A percentile compares a stretch with the other conserved stretches of the same genome.
These are phyloP conservation scores for Copidosoma floridanum DNA, from an alignment of 1,140 invertebrate species.

Conservation along the genomic window DNA sequence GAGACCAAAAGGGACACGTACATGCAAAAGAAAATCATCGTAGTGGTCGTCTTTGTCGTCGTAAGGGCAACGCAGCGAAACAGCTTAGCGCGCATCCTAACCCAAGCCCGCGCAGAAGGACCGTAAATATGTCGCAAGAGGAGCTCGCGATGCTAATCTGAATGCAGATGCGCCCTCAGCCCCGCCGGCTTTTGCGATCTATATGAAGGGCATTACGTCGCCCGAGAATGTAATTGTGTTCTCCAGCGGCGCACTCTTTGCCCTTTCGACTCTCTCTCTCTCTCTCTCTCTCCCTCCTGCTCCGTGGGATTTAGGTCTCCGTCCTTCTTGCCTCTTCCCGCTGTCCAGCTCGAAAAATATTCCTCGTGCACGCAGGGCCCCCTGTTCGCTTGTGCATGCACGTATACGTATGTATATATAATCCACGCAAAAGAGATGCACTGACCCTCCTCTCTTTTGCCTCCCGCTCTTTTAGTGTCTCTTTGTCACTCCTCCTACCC, in stretches of 20 bases:
- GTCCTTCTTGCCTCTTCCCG: too few species aligned
- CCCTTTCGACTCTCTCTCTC: too few species aligned
- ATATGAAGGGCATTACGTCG: constrained; percentile 43
- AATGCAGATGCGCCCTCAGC: constrained; percentile 43
- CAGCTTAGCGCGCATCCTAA: too few species aligned
- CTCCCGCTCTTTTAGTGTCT: constrained; percentile 6
- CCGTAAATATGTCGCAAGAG: constrained; percentile 34
- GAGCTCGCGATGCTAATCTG: constrained; percentile 48
- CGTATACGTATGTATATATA: not conserved
- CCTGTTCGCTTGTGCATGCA: too few species aligned
- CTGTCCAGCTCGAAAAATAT: too few species aligned
- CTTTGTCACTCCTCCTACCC: constrained; percentile 7
- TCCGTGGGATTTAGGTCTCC: too few species aligned
- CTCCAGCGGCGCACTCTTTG: constrained; percentile 24
- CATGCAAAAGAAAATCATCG: too few species aligned
- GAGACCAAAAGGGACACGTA: too few species aligned
- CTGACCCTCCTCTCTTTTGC: not conserved
- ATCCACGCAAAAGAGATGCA: not conserved
- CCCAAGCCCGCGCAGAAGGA: too few species aligned
- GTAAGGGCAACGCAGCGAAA: too few species aligned
- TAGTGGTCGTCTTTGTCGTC: too few species aligned
- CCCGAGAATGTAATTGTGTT: constrained; percentile 38
- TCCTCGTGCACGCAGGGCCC: too few species aligned
- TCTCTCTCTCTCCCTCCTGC: not conserved
- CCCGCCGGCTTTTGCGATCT: constrained; percentile 31